Base-by-base conservation (phyloP, 2,888 invertebrate genomes). In the Thymelicus acteon region DNA sequence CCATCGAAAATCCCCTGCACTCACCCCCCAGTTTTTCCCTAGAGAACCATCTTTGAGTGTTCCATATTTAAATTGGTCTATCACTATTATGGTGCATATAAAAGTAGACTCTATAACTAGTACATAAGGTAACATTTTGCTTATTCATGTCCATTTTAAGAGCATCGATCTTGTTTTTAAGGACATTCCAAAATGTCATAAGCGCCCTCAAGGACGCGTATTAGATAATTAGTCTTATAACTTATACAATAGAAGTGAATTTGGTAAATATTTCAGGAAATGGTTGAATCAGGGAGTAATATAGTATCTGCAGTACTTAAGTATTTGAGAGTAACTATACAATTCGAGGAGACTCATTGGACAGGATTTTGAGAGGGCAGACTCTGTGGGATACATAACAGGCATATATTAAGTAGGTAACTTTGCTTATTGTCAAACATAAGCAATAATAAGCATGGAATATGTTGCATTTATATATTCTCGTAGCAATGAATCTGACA, bases 31-130 rank as follows among this genome's bases (percentile, higher is more conserved):
- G 86, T 80, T 91, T 91, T 93, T 93, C 93, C 93, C 92, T 87
- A 88, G 92, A 93, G 93, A 91, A 90, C 93, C 92, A 93, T 93
- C 93, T 93, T 91, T 85, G 83, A 83, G 81, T 82, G 90, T 85
- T 90, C 91, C 87, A 90, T 91, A 89, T 90, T 88, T 85, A 88
- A 92, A 92, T 89, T 87, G 89, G 80, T 88, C 83, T 91, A 92
- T 90, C 88, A 86, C 85, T 87, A 81, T 74, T 54, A 39, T 1
- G 2, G 7, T 24, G 2, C 77, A 81, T 58, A 48, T 40, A 1
- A 87, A 77, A 78, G 73, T 75, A 37, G 71, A 78, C 87, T 76
- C 66, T 83, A 0, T 0, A 0, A 0, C 0, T 0, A 0, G 0
- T 0, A 0, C 7, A 12, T 81, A 87, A 49, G 76, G 69, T 73